These are phyloP conservation scores for human DNA, from an alignment of 2,113 vertebrate genomes.

Conservation along the genomic window GRCh38 chr1:37401501-37402000, in stretches of 20 bases:
- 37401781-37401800: background rate
- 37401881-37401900: background rate
- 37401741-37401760: background rate
- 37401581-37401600: background rate
- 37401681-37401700: background rate
- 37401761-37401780: background rate
- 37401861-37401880: background rate
- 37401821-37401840: too few species aligned
- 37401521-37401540: background rate
- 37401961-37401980: background rate
- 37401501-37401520: background rate
- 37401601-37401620: background rate
- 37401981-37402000: background rate
- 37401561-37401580: background rate
- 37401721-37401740: background rate
- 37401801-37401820: background rate
- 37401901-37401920: background rate
- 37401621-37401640: background rate
- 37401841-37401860: background rate
- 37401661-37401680: background rate
- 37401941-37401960: background rate
- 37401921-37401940: background rate
- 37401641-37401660: background rate
- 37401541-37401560: background rate
- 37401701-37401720: background rate